Percentiles rank a stretch among this genome's conserved stretches.
Evolutionary conservation across 2,888 invertebrate species (phyloP).

Genomic region (Drosophila crucigera): DNA sequence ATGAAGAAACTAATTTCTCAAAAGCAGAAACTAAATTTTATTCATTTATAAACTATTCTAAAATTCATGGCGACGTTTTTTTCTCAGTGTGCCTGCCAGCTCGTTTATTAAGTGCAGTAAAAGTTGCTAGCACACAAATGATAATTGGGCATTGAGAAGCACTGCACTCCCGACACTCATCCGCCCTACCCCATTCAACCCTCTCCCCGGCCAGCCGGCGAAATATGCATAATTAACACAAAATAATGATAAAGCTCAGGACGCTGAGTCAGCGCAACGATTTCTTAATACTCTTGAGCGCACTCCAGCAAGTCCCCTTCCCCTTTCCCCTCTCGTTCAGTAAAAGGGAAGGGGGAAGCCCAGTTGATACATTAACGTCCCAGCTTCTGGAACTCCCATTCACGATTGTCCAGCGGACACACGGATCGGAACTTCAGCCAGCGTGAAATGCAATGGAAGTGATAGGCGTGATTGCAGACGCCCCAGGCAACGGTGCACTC

Average conservation of each 20-base stretch:
- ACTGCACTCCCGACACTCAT: slow-evolving; percentile 2
- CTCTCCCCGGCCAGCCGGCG: slow-evolving; percentile 38
- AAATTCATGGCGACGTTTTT: not conserved
- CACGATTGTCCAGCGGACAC: slow-evolving; percentile 99
- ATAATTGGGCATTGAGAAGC: slow-evolving; percentile 77
- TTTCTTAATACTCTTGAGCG: slow-evolving; percentile 47
- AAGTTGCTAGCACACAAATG: slow-evolving; percentile 74
- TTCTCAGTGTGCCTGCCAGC: slow-evolving; percentile 8
- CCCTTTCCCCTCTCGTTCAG: not conserved
- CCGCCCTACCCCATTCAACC: not conserved
- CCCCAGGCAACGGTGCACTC: slow-evolving; percentile 99
- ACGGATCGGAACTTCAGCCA: slow-evolving; percentile 99
- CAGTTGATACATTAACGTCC: slow-evolving; percentile 83
- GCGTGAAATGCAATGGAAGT: slow-evolving; percentile 99
- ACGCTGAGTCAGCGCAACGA: slow-evolving; percentile 64
- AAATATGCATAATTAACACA: slow-evolving; percentile 79
- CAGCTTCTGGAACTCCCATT: slow-evolving; percentile 99
- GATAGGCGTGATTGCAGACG: slow-evolving; percentile 99
- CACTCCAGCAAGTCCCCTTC: not conserved
- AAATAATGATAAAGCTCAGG: slow-evolving; percentile 78
- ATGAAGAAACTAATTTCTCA: not conserved
- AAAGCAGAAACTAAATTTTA: not conserved
- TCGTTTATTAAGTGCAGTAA: slow-evolving; percentile 77
- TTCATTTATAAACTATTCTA: too few relatives aligned
- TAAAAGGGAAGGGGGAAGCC: too few relatives aligned